Base-by-base conservation (phyloP, 1,140 invertebrate species). In the Euglossa dilemma region DNA sequence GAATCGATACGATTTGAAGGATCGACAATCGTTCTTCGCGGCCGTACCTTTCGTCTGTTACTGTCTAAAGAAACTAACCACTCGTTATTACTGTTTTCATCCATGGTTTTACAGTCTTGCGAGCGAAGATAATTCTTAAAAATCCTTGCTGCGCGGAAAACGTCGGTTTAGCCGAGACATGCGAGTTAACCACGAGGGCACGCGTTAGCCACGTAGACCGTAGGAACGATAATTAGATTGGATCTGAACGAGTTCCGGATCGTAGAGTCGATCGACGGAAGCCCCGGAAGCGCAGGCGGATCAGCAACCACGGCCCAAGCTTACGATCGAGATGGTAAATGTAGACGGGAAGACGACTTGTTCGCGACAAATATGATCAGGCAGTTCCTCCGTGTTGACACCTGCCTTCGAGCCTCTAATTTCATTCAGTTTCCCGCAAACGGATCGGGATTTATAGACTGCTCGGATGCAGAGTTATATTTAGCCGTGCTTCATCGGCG, bases 361-460 rank as follows among this genome's bases (percentile, higher is more conserved):
- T 82, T 87, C 80, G 73, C 74, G 81, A 86, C 69, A 77, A 83
- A 87, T 81, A 88, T 84, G 83, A 89, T 90, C 87, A 80, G 61
- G 64, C 50, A 61, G 36, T 16, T 69, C 52, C 20, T 16, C 47
- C 47, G 14, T 70, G 85, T 86, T 85, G 85, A 80, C 84, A 80
- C 70, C 73, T 61, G 56, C 36, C 56, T 47, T 0, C 71, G 47
- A 59, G n/a, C 67, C 59, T 80, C 74, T 76, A 78, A 79, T 76
- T 61, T 83, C 69, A 57, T 85, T 79, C 59, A 77, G 50, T 23
- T 54, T 57, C 67, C 6, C 23, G 54, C 54, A 70, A 82, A 75
- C 82, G 82, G 70, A 87, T 87, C 79, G 77, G 80, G 85, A 88
- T 87, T 87, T 88, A 87, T 83, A 85, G 70, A 50, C 50, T 25